These are phyloP conservation scores for Mesodorylaimus sp. DNA, from an alignment of 2,888 invertebrate species.

Conservation along the genomic window DNA sequence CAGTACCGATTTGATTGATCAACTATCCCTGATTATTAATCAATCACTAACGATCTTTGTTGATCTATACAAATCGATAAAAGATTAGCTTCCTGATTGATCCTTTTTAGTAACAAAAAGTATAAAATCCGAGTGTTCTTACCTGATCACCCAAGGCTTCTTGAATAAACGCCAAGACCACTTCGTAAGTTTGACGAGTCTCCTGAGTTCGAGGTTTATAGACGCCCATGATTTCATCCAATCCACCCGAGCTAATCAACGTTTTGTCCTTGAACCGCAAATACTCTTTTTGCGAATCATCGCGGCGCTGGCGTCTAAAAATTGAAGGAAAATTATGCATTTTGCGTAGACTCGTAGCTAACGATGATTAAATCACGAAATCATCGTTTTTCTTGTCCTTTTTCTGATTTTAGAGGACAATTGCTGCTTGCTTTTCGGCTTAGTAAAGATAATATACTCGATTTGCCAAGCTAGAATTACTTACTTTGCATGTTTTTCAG, in stretches of 20 bases:
- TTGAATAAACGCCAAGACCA: conserved; percentile 84
- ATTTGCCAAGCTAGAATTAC: conserved; percentile 22
- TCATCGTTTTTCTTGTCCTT: neutral
- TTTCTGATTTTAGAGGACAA: neutral
- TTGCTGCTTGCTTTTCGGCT: neutral
- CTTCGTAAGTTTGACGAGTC: conserved; percentile 88
- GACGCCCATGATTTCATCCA: conserved; percentile 81
- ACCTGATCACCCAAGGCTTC: conserved; percentile 76
- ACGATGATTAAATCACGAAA: neutral
- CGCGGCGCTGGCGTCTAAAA: conserved; percentile 10
- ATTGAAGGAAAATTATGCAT: neutral
- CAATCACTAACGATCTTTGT: neutral
- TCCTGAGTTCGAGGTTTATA: conserved; percentile 93
- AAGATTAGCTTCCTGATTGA: neutral
- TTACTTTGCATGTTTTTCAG: conserved; percentile 77
- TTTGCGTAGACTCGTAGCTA: neutral
- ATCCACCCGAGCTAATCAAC: conserved; percentile 61
- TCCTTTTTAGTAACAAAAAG: conserved; percentile 12
- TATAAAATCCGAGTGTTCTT: conserved; percentile 9
- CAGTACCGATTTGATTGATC: too few relatives aligned
- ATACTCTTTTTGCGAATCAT: conserved; percentile 47
- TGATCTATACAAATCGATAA: neutral
- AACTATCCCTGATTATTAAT: too few relatives aligned
- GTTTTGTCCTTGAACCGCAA: conserved; percentile 37
- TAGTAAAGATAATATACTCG: neutral